Conservation (phyloP, 2,113 vertebrate species). For the Rhynchopsitta pachyrhyncha region DNA sequence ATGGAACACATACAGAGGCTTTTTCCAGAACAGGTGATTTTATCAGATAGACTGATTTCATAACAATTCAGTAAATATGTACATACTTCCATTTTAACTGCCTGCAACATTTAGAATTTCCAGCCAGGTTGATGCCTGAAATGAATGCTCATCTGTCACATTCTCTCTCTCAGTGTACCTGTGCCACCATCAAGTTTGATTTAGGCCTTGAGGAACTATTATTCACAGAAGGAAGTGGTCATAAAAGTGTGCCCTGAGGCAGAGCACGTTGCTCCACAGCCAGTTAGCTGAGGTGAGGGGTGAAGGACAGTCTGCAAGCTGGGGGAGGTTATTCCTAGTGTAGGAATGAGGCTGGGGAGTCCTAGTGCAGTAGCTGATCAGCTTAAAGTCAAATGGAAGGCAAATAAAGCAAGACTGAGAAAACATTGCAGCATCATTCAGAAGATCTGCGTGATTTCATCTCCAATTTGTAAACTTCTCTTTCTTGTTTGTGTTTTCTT, state of each 20-base stretch:
- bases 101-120: background rate
- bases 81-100: background rate
- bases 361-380: rapidly evolving
- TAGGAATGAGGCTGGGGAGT: background rate
- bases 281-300: background rate
- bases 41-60: background rate
- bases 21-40: background rate
- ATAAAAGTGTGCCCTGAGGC: background rate
- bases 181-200: background rate
- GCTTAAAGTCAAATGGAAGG: background rate
- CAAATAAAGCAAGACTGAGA: background rate
- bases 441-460: background rate
- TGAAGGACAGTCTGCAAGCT: background rate
- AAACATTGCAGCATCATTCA: background rate
- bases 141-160: background rate
- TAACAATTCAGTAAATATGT: background rate
- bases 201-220: background rate
- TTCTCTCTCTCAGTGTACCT: background rate
- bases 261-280: background rate
- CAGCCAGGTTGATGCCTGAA: background rate
- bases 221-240: background rate
- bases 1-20: background rate
- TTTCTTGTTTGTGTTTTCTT: background rate
- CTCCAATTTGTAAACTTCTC: background rate
- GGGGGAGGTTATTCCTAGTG: background rate